These are phyloP conservation scores for Xenentodon cancila DNA, from an alignment of 2,797 vertebrate species.

Conservation along the genomic window DNA sequence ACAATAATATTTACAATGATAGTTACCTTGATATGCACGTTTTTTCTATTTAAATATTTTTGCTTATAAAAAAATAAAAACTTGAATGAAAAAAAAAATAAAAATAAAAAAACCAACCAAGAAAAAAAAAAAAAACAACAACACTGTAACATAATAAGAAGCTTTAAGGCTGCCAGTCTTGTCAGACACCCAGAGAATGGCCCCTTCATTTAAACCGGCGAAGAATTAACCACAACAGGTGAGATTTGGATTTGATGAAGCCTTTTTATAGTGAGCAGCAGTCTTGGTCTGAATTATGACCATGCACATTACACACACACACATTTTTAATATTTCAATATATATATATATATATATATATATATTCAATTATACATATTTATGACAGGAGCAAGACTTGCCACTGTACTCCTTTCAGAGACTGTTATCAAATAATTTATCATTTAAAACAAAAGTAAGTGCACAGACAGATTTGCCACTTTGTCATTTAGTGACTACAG, in stretches of 20 bases:
- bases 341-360: too few relatives aligned
- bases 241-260: conserved; percentile 47
- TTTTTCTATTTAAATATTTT: conserved; percentile 78
- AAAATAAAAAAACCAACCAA: conserved; percentile 45
- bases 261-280: conserved; percentile 57
- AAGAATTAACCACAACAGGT: conserved; percentile 67
- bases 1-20: conserved; percentile 79
- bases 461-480: conserved; percentile 20
- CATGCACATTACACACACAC: not conserved
- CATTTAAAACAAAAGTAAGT: conserved; percentile 37
- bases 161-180: conserved; percentile 83
- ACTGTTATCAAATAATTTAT: conserved; percentile 41
- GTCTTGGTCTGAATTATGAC: conserved; percentile 35
- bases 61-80: conserved; percentile 75
- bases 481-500: conserved; percentile 13
- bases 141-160: conserved; percentile 81
- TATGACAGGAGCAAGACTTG: conserved; percentile 19
- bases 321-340: too few relatives aligned
- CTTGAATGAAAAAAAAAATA: conserved; percentile 60
- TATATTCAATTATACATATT: too few relatives aligned
- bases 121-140: conserved; percentile 58
- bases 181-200: conserved; percentile 65
- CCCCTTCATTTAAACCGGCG: conserved; percentile 80
- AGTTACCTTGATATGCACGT: conserved; percentile 73
- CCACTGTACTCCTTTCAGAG: conserved; percentile 35